Evolutionary conservation across 2,888 invertebrate genomes (phyloP).

Genomic region (Lamproptera curius): DNA sequence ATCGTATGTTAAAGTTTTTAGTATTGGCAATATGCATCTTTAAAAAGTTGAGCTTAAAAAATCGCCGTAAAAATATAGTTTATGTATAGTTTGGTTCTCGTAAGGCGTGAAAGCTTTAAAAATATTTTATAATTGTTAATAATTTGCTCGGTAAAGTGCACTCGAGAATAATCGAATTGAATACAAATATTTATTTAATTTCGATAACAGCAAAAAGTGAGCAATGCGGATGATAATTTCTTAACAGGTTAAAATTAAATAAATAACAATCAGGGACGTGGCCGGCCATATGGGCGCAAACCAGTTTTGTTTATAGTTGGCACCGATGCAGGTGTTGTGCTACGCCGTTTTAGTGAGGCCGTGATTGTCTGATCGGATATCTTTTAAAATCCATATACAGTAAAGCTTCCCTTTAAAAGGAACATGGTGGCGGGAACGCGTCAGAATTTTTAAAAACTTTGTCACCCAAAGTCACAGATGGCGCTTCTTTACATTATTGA

Average conservation of each 20-base stretch:
- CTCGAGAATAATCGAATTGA: too few relatives aligned
- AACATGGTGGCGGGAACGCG: not conserved
- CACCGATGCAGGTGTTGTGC: slow-evolving; percentile 17
- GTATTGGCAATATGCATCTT: too few relatives aligned
- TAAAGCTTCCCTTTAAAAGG: not conserved
- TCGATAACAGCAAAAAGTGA: slow-evolving; percentile 27
- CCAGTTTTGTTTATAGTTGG: slow-evolving; percentile 41
- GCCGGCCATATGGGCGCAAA: slow-evolving; percentile 57
- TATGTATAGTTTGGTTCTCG: too few relatives aligned
- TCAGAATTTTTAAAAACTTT: too few relatives aligned
- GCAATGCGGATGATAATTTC: slow-evolving; percentile 56
- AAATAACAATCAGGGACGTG: slow-evolving; percentile 54
- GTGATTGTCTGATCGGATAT: slow-evolving; percentile 5
- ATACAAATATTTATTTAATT: slow-evolving; percentile 7
- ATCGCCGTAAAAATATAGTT: too few relatives aligned
- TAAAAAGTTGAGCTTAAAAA: too few relatives aligned
- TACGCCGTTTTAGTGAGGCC: slow-evolving; percentile 11
- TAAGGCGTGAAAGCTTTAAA: too few relatives aligned
- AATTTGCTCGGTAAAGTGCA: too few relatives aligned
- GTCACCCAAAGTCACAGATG: too few relatives aligned
- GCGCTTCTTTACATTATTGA: too few relatives aligned
- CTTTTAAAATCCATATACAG: not conserved
- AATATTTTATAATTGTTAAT: too few relatives aligned
- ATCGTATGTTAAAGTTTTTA: too few relatives aligned
- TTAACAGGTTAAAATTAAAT: slow-evolving; percentile 52